phyloP scores from a whole-genome alignment of 2,797 vertebrate genomes.

The Galaxias olidus region DNA sequence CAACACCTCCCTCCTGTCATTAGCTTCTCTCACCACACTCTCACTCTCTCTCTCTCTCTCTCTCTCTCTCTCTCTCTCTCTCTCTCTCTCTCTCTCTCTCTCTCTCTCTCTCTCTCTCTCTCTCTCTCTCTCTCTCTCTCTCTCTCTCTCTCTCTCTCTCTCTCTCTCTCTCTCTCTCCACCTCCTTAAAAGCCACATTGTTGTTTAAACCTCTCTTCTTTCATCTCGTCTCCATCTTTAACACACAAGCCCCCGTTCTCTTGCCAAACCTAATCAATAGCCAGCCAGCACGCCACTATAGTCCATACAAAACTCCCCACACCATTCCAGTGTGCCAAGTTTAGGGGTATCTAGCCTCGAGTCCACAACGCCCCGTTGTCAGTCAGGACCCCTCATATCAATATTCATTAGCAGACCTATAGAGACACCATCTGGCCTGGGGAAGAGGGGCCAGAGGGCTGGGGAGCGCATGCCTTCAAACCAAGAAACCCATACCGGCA shows the following conservation, averaged over 20 bases:
- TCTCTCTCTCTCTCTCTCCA: not conserved
- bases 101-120: not conserved
- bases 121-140: not conserved
- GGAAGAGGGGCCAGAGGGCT: constrained; percentile 38
- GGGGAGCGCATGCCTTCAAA: constrained; percentile 50
- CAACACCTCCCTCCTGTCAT: no score
- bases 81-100: constrained; percentile 1
- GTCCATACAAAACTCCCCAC: constrained; percentile 19
- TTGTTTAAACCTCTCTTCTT: no score
- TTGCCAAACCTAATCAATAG: no score
- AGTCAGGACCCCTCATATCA: constrained; percentile 66
- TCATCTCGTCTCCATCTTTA: not conserved
- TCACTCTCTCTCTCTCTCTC: constrained; percentile 14
- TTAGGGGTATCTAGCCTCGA: constrained; percentile 32
- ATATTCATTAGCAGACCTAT: constrained; percentile 75
- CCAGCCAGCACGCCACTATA: no score
- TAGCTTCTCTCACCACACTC: constrained; percentile 10
- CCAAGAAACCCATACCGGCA: constrained; percentile 38
- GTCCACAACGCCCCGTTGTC: constrained; percentile 54
- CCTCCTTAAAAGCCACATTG: not conserved
- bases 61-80: constrained; percentile 19
- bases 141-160: constrained; percentile 5
- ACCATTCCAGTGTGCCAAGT: constrained; percentile 47
- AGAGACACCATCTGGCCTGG: constrained; percentile 77
- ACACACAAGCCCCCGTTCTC: not conserved